These are phyloP conservation scores for Paramisgurnus dabryanus DNA, from an alignment of 2,113 vertebrate species.

Conservation along the genomic window DNA sequence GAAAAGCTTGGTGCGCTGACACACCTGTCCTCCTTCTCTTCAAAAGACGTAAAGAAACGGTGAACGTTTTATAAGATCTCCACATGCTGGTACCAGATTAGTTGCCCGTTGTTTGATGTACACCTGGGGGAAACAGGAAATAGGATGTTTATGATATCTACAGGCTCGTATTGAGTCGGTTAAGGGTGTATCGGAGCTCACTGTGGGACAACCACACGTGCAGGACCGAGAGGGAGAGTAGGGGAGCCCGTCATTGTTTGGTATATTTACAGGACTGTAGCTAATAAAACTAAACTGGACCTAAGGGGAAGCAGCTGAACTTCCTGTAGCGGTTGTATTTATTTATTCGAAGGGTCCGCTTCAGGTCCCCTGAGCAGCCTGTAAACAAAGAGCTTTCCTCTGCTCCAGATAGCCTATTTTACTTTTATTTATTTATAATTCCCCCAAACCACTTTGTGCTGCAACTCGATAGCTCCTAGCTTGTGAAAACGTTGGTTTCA, in stretches of 20 bases:
- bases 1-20: constrained; percentile 33
- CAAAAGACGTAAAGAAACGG: neutral
- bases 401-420: constrained; percentile 63
- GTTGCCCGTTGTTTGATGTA: constrained; percentile 27
- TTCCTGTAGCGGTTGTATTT: constrained; percentile 78
- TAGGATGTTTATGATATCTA: constrained; percentile 38
- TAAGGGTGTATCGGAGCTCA: constrained; percentile 29
- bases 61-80: no score
- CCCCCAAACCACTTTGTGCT: constrained; percentile 72
- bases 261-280: constrained; percentile 75
- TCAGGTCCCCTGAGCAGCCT: constrained; percentile 72
- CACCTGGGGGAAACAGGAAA: constrained; percentile 23
- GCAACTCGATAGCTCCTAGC: constrained; percentile 74
- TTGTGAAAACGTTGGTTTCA: constrained; percentile 71
- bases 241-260: constrained; percentile 62
- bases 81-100: neutral
- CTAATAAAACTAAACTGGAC: constrained; percentile 77
- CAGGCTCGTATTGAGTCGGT: constrained; percentile 9
- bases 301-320: constrained; percentile 73
- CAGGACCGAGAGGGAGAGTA: constrained; percentile 30
- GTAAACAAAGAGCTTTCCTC: constrained; percentile 75
- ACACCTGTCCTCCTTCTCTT: constrained; percentile 54
- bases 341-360: constrained; percentile 75
- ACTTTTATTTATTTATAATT: constrained; percentile 76
- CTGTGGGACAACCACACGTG: constrained; percentile 41